Conservation (phyloP, 1,140 invertebrate species). For the Babylonia areolata region DNA sequence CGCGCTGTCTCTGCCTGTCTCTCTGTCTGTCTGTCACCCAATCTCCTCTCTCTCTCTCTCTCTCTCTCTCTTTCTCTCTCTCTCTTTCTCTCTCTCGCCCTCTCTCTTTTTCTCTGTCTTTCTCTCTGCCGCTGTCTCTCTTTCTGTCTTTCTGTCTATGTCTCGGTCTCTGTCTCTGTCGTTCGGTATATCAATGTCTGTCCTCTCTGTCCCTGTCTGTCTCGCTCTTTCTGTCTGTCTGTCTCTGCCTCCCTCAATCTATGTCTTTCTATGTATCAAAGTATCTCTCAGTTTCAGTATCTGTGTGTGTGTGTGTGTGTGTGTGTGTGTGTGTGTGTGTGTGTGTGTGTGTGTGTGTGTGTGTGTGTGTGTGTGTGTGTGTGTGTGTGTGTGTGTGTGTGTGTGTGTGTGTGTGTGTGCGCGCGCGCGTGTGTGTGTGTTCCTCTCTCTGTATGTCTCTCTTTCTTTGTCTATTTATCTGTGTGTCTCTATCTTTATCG, state of each 20-base stretch:
- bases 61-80: conserved; percentile 18
- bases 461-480: too few species aligned
- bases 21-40: too few species aligned
- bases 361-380: conserved; percentile 13
- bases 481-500: too few species aligned
- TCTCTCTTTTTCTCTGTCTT: background rate
- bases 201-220: background rate
- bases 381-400: conserved; percentile 29
- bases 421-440: too few species aligned
- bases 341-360: background rate
- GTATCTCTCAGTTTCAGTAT: too few species aligned
- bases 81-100: background rate
- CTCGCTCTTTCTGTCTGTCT: conserved; percentile 7
- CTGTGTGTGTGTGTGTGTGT: too few species aligned
- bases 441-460: too few species aligned
- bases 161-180: background rate
- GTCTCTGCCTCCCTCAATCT: background rate
- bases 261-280: background rate
- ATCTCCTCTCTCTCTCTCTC: too few species aligned
- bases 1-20: too few species aligned
- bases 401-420: background rate
- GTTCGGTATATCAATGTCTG: too few species aligned
- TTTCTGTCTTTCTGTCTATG: background rate
- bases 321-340: background rate
- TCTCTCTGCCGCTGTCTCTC: background rate